These are phyloP conservation scores for Halcyon badia DNA, from an alignment of 2,797 vertebrate genomes.

Conservation along the genomic window DNA sequence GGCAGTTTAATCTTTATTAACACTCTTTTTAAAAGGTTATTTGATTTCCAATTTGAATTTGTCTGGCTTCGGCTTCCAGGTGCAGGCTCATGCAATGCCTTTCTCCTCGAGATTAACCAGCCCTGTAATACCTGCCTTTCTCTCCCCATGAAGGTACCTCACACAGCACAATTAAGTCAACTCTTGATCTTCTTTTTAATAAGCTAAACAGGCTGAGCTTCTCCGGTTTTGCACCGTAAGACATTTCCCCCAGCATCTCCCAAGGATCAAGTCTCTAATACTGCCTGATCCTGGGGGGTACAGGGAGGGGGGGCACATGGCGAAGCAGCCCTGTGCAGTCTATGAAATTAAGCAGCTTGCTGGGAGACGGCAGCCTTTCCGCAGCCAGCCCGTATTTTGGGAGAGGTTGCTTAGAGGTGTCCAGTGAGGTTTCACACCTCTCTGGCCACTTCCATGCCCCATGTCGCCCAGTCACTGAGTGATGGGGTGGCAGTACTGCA, in stretches of 20 bases:
- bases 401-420: neutral
- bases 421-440: rapidly evolving
- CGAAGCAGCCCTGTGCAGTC: neutral
- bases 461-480: neutral
- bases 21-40: conserved; percentile 38
- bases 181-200: conserved; percentile 65
- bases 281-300: neutral
- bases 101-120: conserved; percentile 61
- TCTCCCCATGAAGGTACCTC: conserved; percentile 28
- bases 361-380: neutral
- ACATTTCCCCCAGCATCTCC: neutral
- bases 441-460: rapidly evolving
- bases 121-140: conserved; percentile 42
- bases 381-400: neutral
- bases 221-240: neutral
- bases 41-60: conserved; percentile 64
- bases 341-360: neutral
- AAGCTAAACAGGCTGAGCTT: conserved; percentile 60
- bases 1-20: conserved; percentile 62
- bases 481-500: neutral
- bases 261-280: conserved; percentile 41
- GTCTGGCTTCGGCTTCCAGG: conserved; percentile 54
- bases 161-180: conserved; percentile 62
- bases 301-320: rapidly evolving
- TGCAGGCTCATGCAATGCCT: rapidly evolving